Conservation (phyloP, 2,113 vertebrate species). For the Notiomystis cincta region DNA sequence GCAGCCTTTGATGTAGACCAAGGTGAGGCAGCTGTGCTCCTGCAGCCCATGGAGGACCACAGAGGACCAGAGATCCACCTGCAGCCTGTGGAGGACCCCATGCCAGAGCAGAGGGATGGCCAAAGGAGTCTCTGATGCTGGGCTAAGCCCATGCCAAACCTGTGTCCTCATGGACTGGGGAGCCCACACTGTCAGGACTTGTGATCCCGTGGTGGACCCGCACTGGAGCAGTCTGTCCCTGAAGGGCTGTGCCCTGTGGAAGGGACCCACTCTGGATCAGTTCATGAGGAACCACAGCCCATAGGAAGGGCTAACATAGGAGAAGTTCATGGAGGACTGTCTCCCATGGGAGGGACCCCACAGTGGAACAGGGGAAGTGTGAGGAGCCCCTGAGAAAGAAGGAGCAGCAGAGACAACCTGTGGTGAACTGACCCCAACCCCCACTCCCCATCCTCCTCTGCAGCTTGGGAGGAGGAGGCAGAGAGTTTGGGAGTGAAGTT, state of each 20-base stretch:
- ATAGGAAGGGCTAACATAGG: background rate
- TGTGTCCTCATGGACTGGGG: background rate
- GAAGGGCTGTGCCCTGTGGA: background rate
- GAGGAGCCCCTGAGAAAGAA: background rate
- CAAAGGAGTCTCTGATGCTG: accelerated
- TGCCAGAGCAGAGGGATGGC: background rate
- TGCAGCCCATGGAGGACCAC: accelerated
- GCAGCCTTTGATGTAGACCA: background rate
- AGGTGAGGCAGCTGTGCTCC: too few relatives aligned
- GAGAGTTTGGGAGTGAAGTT: background rate
- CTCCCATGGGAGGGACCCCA: background rate
- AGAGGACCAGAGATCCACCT: background rate
- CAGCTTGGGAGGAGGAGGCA: background rate
- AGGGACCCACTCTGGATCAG: background rate
- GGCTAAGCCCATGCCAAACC: background rate
- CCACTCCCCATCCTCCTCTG: background rate
- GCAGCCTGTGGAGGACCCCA: background rate
- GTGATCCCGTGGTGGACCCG: background rate
- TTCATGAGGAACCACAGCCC: background rate
- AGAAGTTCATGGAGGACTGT: background rate
- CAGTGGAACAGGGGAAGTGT: background rate
- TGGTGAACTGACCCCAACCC: background rate
- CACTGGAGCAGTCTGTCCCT: background rate
- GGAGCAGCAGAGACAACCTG: background rate
- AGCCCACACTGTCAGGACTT: background rate